Conservation (phyloP, 2,113 vertebrate genomes). For the Rhombomys opimus region DNA sequence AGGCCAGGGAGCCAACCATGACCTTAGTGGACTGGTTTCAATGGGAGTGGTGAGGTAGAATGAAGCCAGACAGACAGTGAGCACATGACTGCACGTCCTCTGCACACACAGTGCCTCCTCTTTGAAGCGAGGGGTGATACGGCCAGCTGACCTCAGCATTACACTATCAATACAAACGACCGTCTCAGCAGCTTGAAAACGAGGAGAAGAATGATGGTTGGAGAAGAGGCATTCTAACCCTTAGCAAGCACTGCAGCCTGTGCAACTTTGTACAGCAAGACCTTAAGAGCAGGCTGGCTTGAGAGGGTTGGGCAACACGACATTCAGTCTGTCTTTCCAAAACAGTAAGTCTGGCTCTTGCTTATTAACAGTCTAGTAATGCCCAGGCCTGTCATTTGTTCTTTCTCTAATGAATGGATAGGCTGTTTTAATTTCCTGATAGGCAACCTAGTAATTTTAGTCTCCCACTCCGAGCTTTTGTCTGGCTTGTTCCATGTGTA, state of each 20-base stretch:
- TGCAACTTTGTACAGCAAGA: not conserved
- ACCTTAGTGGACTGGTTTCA: not conserved
- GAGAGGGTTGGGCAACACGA: conserved; percentile 34
- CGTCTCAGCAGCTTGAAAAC: not conserved
- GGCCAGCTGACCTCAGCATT: not conserved
- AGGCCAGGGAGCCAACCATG: not conserved
- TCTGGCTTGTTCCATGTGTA: not conserved
- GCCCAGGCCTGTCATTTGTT: conserved; percentile 70
- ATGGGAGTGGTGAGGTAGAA: not conserved
- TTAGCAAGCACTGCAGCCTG: not conserved
- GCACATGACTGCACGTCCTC: not conserved
- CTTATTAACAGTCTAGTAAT: conserved; percentile 68
- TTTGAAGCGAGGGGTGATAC: not conserved
- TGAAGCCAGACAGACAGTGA: not conserved
- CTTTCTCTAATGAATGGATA: conserved; percentile 68
- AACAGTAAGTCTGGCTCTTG: conserved; percentile 52
- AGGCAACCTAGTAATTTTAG: conserved; percentile 67
- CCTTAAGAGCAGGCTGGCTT: conserved; percentile 3
- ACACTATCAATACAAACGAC: conserved; percentile 23
- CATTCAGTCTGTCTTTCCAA: conserved; percentile 31
- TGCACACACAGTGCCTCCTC: not conserved
- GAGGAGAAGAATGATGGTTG: not conserved
- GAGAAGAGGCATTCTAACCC: not conserved
- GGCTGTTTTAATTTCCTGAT: conserved; percentile 75
- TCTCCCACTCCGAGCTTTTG: conserved; percentile 45